Conservation (phyloP, 2,797 vertebrate species). For the Falco biarmicus region DNA sequence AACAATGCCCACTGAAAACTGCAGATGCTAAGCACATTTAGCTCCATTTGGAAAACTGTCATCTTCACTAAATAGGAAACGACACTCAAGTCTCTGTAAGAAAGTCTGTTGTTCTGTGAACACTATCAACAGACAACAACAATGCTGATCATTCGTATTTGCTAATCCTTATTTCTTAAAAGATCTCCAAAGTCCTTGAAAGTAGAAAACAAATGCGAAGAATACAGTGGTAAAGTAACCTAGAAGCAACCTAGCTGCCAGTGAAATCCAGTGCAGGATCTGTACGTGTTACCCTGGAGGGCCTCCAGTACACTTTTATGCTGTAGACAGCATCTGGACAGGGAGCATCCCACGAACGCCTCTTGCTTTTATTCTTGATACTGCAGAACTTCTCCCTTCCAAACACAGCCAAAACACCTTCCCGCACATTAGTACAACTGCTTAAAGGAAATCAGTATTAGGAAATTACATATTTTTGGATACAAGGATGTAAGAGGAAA, state of each 20-base stretch:
- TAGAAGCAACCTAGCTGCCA: neutral
- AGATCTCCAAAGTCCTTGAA: neutral
- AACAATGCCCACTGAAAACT: neutral
- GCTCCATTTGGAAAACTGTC: neutral
- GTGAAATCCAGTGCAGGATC: neutral
- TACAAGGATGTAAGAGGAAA: conserved; percentile 3
- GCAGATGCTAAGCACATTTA: neutral
- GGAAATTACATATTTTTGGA: conserved; percentile 29
- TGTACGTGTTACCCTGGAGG: rapidly evolving
- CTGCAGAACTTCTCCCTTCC: neutral
- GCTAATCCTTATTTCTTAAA: neutral
- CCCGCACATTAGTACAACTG: neutral
- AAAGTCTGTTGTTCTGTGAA: neutral
- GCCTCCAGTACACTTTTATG: neutral
- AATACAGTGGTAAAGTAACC: neutral
- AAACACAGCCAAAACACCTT: neutral
- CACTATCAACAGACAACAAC: neutral
- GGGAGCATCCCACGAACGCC: neutral
- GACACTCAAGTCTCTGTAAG: neutral
- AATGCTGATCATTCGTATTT: neutral
- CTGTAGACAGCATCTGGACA: neutral
- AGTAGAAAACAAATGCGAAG: neutral
- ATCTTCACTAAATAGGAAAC: neutral
- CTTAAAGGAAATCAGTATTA: neutral
- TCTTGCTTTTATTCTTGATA: neutral